Percentiles rank a stretch among this genome's conserved stretches.
phyloP scores from a whole-genome alignment of 2,113 vertebrate genomes.

The Triplophysa tibetana region DNA sequence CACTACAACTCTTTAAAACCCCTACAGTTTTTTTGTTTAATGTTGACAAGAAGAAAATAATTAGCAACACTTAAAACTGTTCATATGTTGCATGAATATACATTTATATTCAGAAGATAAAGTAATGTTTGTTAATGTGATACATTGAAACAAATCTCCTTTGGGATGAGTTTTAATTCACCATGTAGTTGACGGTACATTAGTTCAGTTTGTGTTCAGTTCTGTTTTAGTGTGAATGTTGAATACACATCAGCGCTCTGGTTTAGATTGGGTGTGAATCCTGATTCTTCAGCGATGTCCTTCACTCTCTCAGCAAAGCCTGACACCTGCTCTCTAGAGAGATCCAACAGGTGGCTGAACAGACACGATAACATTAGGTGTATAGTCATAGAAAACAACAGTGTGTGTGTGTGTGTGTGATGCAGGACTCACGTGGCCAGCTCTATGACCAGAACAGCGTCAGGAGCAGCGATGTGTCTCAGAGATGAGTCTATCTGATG shows the following conservation, averaged over 20 bases:
- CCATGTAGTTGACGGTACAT: not conserved
- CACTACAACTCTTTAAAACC: too few species aligned
- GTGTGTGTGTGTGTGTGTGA: not conserved
- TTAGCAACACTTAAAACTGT: too few species aligned
- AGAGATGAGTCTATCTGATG: slow-evolving; percentile 71
- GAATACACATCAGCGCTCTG: slow-evolving; percentile 53
- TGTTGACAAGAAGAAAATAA: too few species aligned
- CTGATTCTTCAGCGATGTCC: slow-evolving; percentile 69
- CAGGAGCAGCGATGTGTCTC: slow-evolving; percentile 72
- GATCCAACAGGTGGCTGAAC: slow-evolving; percentile 82
- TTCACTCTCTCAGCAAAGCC: slow-evolving; percentile 67
- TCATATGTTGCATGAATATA: slow-evolving; percentile 1
- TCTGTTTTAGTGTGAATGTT: slow-evolving; percentile 59
- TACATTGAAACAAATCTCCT: too few species aligned
- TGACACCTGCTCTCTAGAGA: slow-evolving; percentile 75
- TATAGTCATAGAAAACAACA: not conserved
- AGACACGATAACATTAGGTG: not conserved
- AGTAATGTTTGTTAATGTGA: not conserved
- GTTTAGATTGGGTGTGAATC: slow-evolving; percentile 63
- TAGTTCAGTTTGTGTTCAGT: slow-evolving; percentile 42
- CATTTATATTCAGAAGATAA: not conserved
- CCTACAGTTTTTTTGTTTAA: too few species aligned
- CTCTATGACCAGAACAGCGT: slow-evolving; percentile 77
- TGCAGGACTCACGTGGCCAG: slow-evolving; percentile 75
- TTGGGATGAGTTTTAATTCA: not conserved